Conservation (phyloP, 1,140 invertebrate genomes). For the Pseudomyrmex flavicornis region DNA sequence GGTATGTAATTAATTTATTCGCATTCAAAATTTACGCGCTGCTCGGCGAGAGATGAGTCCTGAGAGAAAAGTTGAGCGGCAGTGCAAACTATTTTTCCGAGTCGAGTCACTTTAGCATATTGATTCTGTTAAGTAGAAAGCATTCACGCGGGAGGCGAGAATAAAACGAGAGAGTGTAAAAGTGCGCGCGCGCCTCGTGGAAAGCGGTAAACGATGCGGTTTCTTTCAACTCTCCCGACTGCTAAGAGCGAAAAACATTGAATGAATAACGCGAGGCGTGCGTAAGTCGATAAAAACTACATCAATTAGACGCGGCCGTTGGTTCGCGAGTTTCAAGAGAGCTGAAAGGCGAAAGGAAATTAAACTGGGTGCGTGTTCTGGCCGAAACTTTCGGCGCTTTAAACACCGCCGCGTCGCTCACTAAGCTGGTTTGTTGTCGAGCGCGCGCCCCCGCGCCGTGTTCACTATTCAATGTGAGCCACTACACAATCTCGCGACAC, state of each 20-base stretch:
- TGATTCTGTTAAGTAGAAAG: slow-evolving; percentile 75
- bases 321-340: slow-evolving; percentile 69
- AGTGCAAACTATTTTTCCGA: slow-evolving; percentile 38
- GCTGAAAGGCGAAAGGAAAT: slow-evolving; percentile 76
- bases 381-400: slow-evolving; percentile 66
- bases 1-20: not conserved
- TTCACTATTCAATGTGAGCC: slow-evolving; percentile 42
- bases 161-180: slow-evolving; percentile 70
- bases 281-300: slow-evolving; percentile 82
- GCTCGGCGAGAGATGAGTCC: no score
- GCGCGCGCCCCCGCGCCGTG: not conserved
- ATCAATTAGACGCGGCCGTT: slow-evolving; percentile 79
- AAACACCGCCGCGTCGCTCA: slow-evolving; percentile 74
- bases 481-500: slow-evolving; percentile 37
- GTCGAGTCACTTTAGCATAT: slow-evolving; percentile 74
- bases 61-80: not conserved
- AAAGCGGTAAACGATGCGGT: slow-evolving; percentile 82
- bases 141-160: slow-evolving; percentile 70
- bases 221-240: slow-evolving; percentile 79
- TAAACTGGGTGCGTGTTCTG: slow-evolving; percentile 74
- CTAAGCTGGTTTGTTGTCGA: slow-evolving; percentile 42
- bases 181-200: slow-evolving; percentile 70
- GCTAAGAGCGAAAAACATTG: slow-evolving; percentile 70
- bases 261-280: slow-evolving; percentile 82
- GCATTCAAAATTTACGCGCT: not conserved